Percentiles rank a stretch among this genome's conserved stretches.
Evolutionary conservation across 2,113 vertebrate species (phyloP).

Genomic region (Spea bombifrons): DNA sequence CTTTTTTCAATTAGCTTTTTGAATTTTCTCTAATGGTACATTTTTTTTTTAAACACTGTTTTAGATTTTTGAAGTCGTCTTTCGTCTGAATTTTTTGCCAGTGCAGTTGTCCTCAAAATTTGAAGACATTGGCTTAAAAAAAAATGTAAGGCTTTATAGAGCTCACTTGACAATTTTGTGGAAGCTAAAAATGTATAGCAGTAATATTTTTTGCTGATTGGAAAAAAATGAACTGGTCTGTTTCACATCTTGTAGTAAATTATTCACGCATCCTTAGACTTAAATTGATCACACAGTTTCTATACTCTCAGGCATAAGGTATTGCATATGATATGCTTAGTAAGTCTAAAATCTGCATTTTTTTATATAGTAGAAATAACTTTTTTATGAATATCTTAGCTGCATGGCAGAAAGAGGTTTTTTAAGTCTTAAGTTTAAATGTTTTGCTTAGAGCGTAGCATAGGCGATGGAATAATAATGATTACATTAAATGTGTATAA

Average conservation of each 20-base stretch:
- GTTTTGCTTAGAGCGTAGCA: no score
- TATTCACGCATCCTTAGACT: neutral
- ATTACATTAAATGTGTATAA: no score
- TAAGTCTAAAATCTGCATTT: slow-evolving; percentile 3
- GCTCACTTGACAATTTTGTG: neutral
- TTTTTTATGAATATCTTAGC: neutral
- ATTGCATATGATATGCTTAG: slow-evolving; percentile 9
- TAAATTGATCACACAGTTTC: slow-evolving; percentile 15
- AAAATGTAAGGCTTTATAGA: neutral
- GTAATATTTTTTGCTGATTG: slow-evolving; percentile 21
- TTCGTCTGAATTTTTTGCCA: neutral
- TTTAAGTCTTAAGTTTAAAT: no score
- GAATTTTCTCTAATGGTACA: neutral
- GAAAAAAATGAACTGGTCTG: neutral
- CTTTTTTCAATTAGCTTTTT: slow-evolving; percentile 14
- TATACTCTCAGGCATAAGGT: neutral
- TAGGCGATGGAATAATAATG: no score
- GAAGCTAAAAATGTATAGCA: neutral
- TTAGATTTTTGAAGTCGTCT: neutral
- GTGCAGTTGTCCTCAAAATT: neutral
- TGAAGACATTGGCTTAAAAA: neutral
- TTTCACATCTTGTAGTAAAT: slow-evolving; percentile 3
- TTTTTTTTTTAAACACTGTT: neutral
- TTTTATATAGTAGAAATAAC: neutral
- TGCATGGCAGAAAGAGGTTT: no score